A percentile compares a stretch with the other conserved stretches of the same genome.
Conservation (phyloP, 1,140 invertebrate genomes). For the Drosophila pseudoobscura region DNA sequence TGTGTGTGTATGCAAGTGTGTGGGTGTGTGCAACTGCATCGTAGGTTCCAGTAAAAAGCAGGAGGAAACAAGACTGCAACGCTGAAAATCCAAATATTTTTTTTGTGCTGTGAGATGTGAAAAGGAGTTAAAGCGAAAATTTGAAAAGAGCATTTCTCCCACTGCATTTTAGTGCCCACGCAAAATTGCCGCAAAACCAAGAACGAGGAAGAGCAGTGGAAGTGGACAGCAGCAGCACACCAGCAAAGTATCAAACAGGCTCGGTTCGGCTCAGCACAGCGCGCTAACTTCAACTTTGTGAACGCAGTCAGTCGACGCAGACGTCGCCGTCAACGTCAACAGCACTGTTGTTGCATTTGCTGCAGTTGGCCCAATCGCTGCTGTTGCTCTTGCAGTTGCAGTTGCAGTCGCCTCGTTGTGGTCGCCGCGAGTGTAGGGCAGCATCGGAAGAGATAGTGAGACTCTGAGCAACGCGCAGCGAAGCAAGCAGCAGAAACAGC, state of each 20-base stretch:
- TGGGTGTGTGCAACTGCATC: conserved; percentile 30
- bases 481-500: conserved; percentile 41
- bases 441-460: conserved; percentile 25
- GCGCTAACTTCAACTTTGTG: conserved; percentile 40
- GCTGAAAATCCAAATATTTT: conserved; percentile 8
- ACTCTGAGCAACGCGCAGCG: conserved; percentile 35
- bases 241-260: conserved; percentile 29
- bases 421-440: conserved; percentile 5
- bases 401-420: conserved; percentile 35
- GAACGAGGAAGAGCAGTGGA: conserved; percentile 8
- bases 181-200: background rate
- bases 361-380: conserved; percentile 43
- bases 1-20: conserved; percentile 37
- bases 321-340: conserved; percentile 36
- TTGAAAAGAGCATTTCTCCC: too few relatives aligned
- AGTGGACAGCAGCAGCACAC: conserved; percentile 24
- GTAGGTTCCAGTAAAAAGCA: conserved; percentile 31
- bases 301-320: conserved; percentile 31
- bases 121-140: conserved; percentile 4
- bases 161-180: background rate
- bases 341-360: conserved; percentile 17
- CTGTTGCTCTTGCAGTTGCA: conserved; percentile 58
- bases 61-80: conserved; percentile 12
- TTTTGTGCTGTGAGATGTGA: conserved; percentile 11
- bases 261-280: conserved; percentile 19